A percentile compares a stretch with the other conserved stretches of the same genome.
Evolutionary conservation across 2,888 invertebrate species (phyloP).

Genomic region (Epirrhoe alternata): DNA sequence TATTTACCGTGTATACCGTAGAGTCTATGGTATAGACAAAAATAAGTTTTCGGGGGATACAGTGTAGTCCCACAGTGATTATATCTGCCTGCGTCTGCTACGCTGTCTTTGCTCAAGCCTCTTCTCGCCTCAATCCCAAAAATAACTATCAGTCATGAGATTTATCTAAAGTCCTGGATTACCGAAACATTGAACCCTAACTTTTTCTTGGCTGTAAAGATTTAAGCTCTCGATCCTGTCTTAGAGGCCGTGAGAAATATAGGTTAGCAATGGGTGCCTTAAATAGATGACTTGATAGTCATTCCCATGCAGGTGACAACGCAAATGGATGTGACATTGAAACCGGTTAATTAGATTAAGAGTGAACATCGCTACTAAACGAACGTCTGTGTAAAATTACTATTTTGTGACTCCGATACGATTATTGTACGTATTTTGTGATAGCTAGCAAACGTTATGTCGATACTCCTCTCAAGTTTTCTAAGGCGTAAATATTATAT

Average conservation of each 20-base stretch:
- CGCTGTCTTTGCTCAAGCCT: too few relatives aligned
- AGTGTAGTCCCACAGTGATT: too few relatives aligned
- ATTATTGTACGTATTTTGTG: background rate
- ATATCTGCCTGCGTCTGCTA: too few relatives aligned
- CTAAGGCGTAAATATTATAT: background rate
- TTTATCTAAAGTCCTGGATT: too few relatives aligned
- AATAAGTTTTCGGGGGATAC: too few relatives aligned
- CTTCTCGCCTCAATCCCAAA: too few relatives aligned
- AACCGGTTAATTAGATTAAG: slow-evolving; percentile 47
- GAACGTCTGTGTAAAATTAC: slow-evolving; percentile 22
- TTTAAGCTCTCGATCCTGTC: slow-evolving; percentile 4
- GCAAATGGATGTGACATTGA: slow-evolving; percentile 47
- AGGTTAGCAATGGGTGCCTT: slow-evolving; percentile 25
- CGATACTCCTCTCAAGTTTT: too few relatives aligned
- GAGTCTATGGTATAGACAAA: too few relatives aligned
- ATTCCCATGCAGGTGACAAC: slow-evolving; percentile 37
- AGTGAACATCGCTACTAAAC: slow-evolving; percentile 34
- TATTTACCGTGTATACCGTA: too few relatives aligned
- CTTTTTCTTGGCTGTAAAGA: background rate
- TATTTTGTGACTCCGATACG: slow-evolving; percentile 23
- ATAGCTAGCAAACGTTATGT: too few relatives aligned
- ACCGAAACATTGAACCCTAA: too few relatives aligned
- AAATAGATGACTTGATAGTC: slow-evolving; percentile 24
- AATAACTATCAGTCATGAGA: too few relatives aligned
- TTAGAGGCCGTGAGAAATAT: slow-evolving; percentile 33